Percentiles rank a stretch among this genome's conserved stretches.
Conservation (phyloP, 2,797 vertebrate genomes). For the Enteromius viviparus region DNA sequence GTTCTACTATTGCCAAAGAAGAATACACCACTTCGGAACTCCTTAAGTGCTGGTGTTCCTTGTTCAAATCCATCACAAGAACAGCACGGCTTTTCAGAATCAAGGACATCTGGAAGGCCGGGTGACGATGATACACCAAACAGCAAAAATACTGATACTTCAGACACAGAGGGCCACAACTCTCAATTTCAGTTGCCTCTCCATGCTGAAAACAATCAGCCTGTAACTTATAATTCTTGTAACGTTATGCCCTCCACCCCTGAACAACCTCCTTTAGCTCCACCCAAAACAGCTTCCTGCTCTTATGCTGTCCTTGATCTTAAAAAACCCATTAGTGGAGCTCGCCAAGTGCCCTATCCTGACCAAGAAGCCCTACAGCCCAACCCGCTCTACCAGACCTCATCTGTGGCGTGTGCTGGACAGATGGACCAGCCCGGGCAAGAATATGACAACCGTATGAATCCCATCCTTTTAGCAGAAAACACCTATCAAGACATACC, state of each 20-base stretch:
- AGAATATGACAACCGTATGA: constrained; percentile 5
- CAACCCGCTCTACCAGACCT: constrained; percentile 69
- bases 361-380: constrained; percentile 8
- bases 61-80: constrained; percentile 37
- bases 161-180: constrained; percentile 27
- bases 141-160: neutral
- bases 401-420: neutral
- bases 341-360: neutral
- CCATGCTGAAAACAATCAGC: constrained; percentile 54
- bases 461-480: constrained; percentile 26
- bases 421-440: neutral
- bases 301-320: constrained; percentile 11
- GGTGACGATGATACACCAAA: neutral
- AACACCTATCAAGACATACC: constrained; percentile 49
- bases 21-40: constrained; percentile 54
- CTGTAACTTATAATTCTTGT: constrained; percentile 37
- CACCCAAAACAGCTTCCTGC: neutral
- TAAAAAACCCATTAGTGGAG: constrained; percentile 36
- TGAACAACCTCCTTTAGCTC: constrained; percentile 61
- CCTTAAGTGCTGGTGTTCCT: constrained; percentile 55
- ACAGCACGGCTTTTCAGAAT: constrained; percentile 51
- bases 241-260: constrained; percentile 34
- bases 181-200: constrained; percentile 55
- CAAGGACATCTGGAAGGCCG: constrained; percentile 37
- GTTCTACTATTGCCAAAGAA: constrained; percentile 70